Base-by-base conservation (phyloP, 2,888 invertebrate genomes). In the Drosophila seclusa region DNA sequence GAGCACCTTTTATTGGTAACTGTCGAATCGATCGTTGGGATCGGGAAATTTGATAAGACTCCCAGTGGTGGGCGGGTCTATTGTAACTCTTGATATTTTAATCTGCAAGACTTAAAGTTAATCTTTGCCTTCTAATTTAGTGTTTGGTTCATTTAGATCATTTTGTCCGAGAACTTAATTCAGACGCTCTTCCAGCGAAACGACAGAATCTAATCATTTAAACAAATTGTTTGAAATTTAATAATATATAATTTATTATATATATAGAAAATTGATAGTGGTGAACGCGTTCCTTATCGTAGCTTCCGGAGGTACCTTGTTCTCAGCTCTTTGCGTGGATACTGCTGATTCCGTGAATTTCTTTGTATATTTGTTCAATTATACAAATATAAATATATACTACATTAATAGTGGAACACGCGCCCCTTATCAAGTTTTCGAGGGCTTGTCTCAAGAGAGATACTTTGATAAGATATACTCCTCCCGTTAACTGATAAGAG, bases 301-400 rank as follows among this genome's bases (percentile, higher is more conserved):
- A 84, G 62, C 83, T 91, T 34, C 91, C 91, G 27, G 88, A 89
- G 85, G 89, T 29, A 73, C 80, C 42, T 61, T 90, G 73, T 78
- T 90, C 4, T 81, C 82, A 1, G 36, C 90, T 29, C 88, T 88
- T 59, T 90, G 91, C 59, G 65, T 79, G 6, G 77, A 75, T 16
- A 16, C 10, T 2, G 80, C 60, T 18, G 71, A 78, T 36, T 58
- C 73, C 0, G 81, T 68, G 3, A 84, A 72, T 2, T 85, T 83
- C 3, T 81, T 70, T 24, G 59, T 21, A 0, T 16, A 11, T 29
- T 29, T 29, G 29, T 29, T 29, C 7, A 29, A 29, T 29, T 29
- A 29, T 0, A 29, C 7, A 2, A 1, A 7, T 7, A 55, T 27
- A 27, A 27, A 36, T 34, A 18, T 27, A 45, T 29, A 10, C 1